Evolutionary conservation across 2,888 invertebrate genomes (phyloP).

Genomic region (Phyllotreta cruciferae): DNA sequence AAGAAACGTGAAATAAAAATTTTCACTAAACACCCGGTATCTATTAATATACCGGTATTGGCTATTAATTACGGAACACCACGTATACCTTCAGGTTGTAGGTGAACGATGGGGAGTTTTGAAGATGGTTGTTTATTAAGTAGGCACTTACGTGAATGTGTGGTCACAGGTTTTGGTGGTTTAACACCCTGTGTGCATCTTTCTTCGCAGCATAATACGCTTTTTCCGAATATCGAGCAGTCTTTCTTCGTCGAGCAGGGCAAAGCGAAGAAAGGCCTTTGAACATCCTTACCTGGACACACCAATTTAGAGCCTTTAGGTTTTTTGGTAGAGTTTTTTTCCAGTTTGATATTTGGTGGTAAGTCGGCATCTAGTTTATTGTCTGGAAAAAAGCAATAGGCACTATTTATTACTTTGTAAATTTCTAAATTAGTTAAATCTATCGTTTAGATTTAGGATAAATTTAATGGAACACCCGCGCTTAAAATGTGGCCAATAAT

Average conservation of each 20-base stretch:
- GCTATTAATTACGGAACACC: too few species aligned
- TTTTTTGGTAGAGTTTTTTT: conserved; percentile 14
- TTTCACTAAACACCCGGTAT: too few species aligned
- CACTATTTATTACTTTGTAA: too few species aligned
- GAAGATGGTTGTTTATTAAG: background rate
- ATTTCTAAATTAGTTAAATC: too few species aligned
- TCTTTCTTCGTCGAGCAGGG: conserved; percentile 65
- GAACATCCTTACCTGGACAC: conserved; percentile 61
- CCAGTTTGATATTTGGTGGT: background rate
- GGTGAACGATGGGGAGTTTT: background rate
- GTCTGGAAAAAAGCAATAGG: conserved; percentile 9
- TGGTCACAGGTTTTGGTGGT: conserved; percentile 62
- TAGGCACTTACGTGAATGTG: conserved; percentile 56
- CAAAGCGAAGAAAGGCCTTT: conserved; percentile 54
- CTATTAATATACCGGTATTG: too few species aligned
- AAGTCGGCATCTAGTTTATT: conserved; percentile 14
- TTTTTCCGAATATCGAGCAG: conserved; percentile 64
- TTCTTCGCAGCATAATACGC: conserved; percentile 66
- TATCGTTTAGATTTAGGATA: background rate
- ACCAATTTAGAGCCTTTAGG: conserved; percentile 40
- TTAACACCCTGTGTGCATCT: conserved; percentile 69
- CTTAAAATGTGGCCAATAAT: too few species aligned
- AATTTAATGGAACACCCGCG: background rate
- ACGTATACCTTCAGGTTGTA: too few species aligned
- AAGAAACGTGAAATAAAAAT: too few species aligned